Conservation (phyloP, 1,140 invertebrate genomes). For the Caerostris darwini region DNA sequence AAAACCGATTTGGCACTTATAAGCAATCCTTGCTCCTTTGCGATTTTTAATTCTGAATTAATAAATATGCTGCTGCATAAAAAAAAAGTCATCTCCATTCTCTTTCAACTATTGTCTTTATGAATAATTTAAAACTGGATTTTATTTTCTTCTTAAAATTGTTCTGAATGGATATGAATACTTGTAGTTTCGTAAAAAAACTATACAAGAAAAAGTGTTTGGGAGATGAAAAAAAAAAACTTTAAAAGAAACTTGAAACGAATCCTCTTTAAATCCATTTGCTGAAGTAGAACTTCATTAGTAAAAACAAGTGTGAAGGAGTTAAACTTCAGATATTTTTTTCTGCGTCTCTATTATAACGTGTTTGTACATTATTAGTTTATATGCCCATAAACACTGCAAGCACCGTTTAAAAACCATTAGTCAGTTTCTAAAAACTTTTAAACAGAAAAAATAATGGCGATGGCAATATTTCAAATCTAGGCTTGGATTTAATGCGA, state of each 20-base stretch:
- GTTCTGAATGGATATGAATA: too few species aligned
- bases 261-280: slow-evolving; percentile 19
- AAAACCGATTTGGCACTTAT: too few species aligned
- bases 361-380: background rate
- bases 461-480: background rate
- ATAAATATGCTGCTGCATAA: too few species aligned
- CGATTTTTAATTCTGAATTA: too few species aligned
- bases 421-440: background rate
- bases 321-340: too few species aligned
- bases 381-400: background rate
- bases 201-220: too few species aligned
- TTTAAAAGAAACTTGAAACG: background rate
- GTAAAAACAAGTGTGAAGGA: background rate
- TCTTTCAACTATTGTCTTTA: too few species aligned
- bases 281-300: background rate
- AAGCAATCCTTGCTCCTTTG: too few species aligned
- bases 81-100: too few species aligned
- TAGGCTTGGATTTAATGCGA: background rate
- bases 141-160: too few species aligned
- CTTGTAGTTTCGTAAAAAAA: too few species aligned
- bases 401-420: slow-evolving; percentile 34
- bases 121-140: too few species aligned
- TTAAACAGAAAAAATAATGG: background rate
- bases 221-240: background rate
- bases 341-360: background rate